A percentile compares a stretch with the other conserved stretches of the same genome.
Conservation (phyloP, 2,113 vertebrate species). For the Halcyon senegalensis region DNA sequence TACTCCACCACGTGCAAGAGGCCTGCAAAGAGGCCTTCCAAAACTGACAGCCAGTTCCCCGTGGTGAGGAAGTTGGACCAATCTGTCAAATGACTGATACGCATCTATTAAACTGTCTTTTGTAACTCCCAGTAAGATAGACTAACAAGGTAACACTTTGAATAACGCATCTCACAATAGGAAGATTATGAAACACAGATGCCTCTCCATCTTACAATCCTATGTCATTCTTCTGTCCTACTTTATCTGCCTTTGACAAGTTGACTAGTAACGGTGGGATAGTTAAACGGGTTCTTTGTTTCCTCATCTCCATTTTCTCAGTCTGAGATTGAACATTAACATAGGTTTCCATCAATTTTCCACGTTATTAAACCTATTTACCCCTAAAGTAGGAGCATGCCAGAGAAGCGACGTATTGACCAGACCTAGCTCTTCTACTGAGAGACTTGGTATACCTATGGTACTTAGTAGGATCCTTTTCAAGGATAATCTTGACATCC, state of each 20-base stretch:
- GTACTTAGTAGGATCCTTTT: conserved; percentile 35
- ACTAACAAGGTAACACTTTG: conserved; percentile 26
- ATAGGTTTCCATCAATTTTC: conserved; percentile 17
- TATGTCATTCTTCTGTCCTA: conserved; percentile 47
- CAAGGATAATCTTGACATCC: conserved; percentile 58
- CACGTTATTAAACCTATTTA: conserved; percentile 39
- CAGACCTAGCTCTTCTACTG: conserved; percentile 50
- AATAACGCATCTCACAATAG: conserved; percentile 1
- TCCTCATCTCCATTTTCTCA: conserved; percentile 17
- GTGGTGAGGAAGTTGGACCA: neutral
- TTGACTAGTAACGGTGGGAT: neutral
- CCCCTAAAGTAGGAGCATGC: neutral
- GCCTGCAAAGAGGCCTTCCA: neutral
- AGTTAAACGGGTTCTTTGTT: conserved; percentile 8
- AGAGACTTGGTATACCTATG: neutral
- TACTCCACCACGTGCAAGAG: neutral
- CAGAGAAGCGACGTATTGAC: conserved; percentile 17
- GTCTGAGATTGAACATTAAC: conserved; percentile 30
- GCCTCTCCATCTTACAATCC: neutral
- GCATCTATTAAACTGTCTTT: conserved; percentile 24
- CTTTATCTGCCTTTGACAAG: conserved; percentile 44
- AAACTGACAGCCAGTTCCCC: neutral
- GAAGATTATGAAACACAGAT: conserved; percentile 21
- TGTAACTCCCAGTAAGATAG: neutral
- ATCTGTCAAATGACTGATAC: conserved; percentile 6